These are phyloP conservation scores for Drosophila bunnanda DNA, from an alignment of 2,888 invertebrate genomes.

Conservation along the genomic window DNA sequence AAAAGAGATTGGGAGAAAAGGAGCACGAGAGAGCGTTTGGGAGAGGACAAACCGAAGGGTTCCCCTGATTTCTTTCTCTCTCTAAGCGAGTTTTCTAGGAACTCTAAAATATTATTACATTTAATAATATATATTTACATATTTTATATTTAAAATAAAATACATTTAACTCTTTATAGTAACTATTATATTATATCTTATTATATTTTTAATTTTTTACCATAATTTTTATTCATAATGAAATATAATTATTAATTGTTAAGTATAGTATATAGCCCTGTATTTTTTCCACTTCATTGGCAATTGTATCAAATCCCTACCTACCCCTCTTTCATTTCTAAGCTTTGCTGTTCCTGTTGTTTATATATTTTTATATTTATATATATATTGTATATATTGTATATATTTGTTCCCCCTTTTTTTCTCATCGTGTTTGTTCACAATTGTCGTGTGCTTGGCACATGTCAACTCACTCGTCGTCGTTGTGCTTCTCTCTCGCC, in stretches of 20 bases:
- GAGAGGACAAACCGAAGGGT: not conserved
- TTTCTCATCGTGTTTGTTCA: slow-evolving; percentile 18
- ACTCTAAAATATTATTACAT: too few species aligned
- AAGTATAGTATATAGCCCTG: too few species aligned
- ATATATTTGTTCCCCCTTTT: slow-evolving; percentile 1
- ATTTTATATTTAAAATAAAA: too few species aligned
- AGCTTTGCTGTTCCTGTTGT: not conserved
- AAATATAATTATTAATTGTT: too few species aligned
- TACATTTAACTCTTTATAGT: too few species aligned
- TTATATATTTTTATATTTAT: slow-evolving; percentile 11
- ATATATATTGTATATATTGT: not conserved
- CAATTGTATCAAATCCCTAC: slow-evolving; percentile 32
- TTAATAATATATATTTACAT: too few species aligned
- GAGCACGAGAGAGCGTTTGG: not conserved
- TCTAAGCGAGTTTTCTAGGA: not conserved
- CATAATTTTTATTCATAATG: too few species aligned
- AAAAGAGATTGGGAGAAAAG: not conserved
- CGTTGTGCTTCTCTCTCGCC: not conserved
- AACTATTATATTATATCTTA: too few species aligned
- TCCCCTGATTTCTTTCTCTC: not conserved
- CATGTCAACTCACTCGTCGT: slow-evolving; percentile 63
- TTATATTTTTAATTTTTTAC: too few species aligned
- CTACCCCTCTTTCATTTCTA: not conserved
- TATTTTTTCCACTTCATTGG: slow-evolving; percentile 3
- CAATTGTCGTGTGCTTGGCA: slow-evolving; percentile 72